Evolutionary conservation across 2,113 vertebrate genomes (phyloP), one percentile per base, ranked within the genome.

Genomic region (Salvelinus namaycush): DNA sequence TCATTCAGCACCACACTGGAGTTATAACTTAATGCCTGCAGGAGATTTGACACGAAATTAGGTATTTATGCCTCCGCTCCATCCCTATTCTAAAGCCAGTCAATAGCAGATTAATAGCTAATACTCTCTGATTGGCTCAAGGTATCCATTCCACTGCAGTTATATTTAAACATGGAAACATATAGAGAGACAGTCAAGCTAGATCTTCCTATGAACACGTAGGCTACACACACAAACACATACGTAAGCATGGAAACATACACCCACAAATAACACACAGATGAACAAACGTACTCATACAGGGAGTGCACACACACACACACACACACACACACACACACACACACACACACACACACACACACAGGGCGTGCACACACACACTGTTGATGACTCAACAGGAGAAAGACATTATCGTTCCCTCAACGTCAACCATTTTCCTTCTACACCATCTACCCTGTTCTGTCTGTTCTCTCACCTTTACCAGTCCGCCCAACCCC

Each of bases 61-160:
- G 84, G 49, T 76, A 84, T 87, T 89, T 87, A 76, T 84, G 86
- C 83, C 16, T 54, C 51, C 16, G 0, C 51, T 54, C 51, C 75
- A 72, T 87, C 83, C 80, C 82, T 82, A 85, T 90, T 90, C 82
- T 87, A 91, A 89, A 89, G 74, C 89, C 81, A 87, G 83, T 90
- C 88, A 89, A 89, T 90, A 86, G 87, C 82, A 90, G 90, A 90
- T 92, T 91, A 92, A 24, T 24, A 24, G 24, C 87, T 91, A 88
- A 91, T 84, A 87, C 86, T 78, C 77, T 75, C 22, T 74, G 70
- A 73, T 76, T 79, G 14, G 78, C 84, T 87, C 82, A 87, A 71
- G 80, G 76, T 79, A 75, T 86, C 75, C 75, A 29, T 68, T 16
- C 4, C 24, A 83, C 79, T 65, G 76, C 73, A 78, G 82, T 83